A percentile compares a stretch with the other conserved stretches of the same genome.
phyloP scores from a whole-genome alignment of 1,140 invertebrate species.

The Oreohelix idahoensis region DNA sequence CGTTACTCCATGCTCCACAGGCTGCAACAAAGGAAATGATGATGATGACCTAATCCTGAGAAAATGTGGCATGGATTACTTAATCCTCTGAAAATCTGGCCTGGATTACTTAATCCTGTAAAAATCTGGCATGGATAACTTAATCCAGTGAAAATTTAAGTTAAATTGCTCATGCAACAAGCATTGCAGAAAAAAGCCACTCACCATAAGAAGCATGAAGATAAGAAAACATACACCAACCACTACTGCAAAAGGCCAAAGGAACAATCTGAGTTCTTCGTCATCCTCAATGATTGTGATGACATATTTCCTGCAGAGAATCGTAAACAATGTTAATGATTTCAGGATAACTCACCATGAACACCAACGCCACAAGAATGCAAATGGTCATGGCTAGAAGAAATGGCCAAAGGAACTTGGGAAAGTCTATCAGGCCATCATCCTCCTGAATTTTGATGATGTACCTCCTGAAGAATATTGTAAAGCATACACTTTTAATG shows the following conservation, averaged over 20 bases:
- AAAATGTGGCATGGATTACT: too few relatives aligned
- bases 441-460: neutral
- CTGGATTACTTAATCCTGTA: too few relatives aligned
- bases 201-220: neutral
- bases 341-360: neutral
- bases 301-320: neutral
- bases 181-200: neutral
- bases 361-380: neutral
- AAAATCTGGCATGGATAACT: too few relatives aligned
- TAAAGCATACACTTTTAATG: too few relatives aligned
- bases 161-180: too few relatives aligned
- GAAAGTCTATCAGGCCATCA: neutral
- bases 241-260: neutral
- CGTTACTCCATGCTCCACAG: too few relatives aligned
- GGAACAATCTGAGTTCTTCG: slow-evolving; percentile 4
- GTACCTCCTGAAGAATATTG: neutral
- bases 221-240: slow-evolving; percentile 4
- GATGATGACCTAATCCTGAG: too few relatives aligned
- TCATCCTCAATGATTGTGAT: neutral
- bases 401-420: slow-evolving; percentile 20
- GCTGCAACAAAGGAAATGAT: too few relatives aligned
- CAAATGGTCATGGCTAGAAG: neutral
- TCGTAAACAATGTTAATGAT: neutral
- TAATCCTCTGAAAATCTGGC: too few relatives aligned
- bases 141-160: too few relatives aligned